Percentiles rank a stretch among this genome's conserved stretches.
Conservation (phyloP, 1,140 invertebrate species). For the Penaeus chinensis region DNA sequence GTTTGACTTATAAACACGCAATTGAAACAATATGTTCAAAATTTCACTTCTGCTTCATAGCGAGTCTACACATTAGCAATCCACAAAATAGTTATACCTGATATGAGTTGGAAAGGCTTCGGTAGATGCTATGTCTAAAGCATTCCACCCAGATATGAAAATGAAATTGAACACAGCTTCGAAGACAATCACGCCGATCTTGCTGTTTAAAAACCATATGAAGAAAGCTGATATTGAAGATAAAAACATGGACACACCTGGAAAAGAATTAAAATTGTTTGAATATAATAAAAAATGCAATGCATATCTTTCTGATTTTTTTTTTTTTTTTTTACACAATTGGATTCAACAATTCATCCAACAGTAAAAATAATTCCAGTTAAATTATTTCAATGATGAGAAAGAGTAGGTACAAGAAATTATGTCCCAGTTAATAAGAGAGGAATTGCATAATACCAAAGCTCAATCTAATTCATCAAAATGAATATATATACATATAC, state of each 20-base stretch:
- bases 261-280: neutral
- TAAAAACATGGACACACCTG: conserved; percentile 70
- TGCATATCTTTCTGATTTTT: neutral
- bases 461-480: neutral
- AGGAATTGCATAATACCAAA: too few species aligned
- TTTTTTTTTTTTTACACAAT: too few species aligned
- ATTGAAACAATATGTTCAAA: too few species aligned
- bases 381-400: too few species aligned
- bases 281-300: neutral
- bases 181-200: conserved; percentile 66
- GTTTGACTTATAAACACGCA: too few species aligned
- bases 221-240: conserved; percentile 70
- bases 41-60: neutral
- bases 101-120: conserved; percentile 72
- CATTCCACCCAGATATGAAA: conserved; percentile 71
- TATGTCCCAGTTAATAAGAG: too few species aligned
- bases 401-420: too few species aligned
- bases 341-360: too few species aligned
- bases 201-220: conserved; percentile 69
- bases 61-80: neutral
- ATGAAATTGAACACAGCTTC: conserved; percentile 71
- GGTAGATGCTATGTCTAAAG: conserved; percentile 70
- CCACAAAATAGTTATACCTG: conserved; percentile 66
- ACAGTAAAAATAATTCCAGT: too few species aligned
- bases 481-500: neutral